Evolutionary conservation across 2,888 invertebrate genomes (phyloP), one percentile per base, ranked within the genome.

Genomic region (Aspidapion aeneum): DNA sequence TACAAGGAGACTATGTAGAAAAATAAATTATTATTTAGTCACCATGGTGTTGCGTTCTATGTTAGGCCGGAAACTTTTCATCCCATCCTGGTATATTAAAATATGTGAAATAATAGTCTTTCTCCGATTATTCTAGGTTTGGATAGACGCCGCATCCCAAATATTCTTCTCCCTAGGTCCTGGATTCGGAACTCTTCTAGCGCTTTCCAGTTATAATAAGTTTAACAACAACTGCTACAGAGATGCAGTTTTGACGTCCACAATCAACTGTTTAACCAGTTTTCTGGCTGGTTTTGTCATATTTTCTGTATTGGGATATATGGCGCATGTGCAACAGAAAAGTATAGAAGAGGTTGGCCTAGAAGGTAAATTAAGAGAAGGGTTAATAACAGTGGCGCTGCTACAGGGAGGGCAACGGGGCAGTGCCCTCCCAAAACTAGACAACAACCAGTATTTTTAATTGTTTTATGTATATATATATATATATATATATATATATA

Each of bases 81-180:
- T n/a, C n/a, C n/a, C n/a, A n/a, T n/a, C n/a, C n/a, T n/a, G n/a
- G n/a, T n/a, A n/a, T n/a, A n/a, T n/a, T n/a, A n/a, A n/a, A n/a
- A n/a, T n/a, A n/a, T n/a, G n/a, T n/a, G n/a, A n/a, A n/a, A n/a
- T n/a, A n/a, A n/a, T n/a, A n/a, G n/a, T n/a, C n/a, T n/a, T n/a
- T n/a, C n/a, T n/a, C n/a, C n/a, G n/a, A 35, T 35, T 35, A 7
- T 35, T 12, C 12, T 35, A 35, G 35, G 35, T 35, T 35, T 96
- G 96, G 96, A 91, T 94, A 63, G 95, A 94, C 77, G 96, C 96
- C 0, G 95, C 96, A 0, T 92, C 94, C 1, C 96, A 96, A 80
- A 94, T 95, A 72, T 96, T 96, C 82, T 96, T 96, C 82, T 95
- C 95, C 0, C 82, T 96, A 59, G 96, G 96, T 17, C 96, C 96